Conservation (phyloP, 2,113 vertebrate genomes). For the Sitta europaea region DNA sequence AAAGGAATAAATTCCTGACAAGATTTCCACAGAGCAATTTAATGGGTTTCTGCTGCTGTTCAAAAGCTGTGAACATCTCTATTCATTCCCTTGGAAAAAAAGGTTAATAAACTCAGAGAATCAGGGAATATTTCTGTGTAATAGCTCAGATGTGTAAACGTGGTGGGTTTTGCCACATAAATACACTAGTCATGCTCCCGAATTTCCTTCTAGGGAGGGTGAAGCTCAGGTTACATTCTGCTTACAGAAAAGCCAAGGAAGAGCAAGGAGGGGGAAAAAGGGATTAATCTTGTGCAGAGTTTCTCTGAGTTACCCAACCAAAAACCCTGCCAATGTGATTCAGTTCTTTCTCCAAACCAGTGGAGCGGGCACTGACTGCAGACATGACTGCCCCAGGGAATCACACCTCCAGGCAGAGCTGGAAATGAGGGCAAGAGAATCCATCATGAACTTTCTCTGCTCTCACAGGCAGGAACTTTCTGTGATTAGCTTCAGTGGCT, state of each 20-base stretch:
- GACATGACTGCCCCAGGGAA: constrained; percentile 3
- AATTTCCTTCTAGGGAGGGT: background rate
- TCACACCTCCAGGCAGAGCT: constrained; percentile 4
- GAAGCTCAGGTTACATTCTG: background rate
- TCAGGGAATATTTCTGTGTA: background rate
- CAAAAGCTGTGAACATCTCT: constrained; percentile 31
- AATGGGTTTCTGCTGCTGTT: constrained; percentile 27
- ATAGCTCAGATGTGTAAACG: background rate
- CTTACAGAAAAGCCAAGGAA: background rate
- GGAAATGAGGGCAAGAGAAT: constrained; percentile 40
- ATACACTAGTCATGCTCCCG: background rate
- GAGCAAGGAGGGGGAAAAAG: background rate
- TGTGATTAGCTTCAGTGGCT: background rate
- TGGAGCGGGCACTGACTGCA: constrained; percentile 12
- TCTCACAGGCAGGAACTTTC: background rate
- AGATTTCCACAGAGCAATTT: constrained; percentile 4
- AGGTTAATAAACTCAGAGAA: constrained; percentile 41
- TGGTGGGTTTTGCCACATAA: background rate
- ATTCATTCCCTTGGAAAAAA: constrained; percentile 17
- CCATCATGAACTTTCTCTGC: constrained; percentile 15
- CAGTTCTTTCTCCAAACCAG: constrained; percentile 16
- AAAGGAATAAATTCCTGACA: background rate
- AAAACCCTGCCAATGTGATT: constrained; percentile 18
- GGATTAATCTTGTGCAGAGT: background rate
- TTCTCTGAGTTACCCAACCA: constrained; percentile 5